These are phyloP conservation scores for Coregonus clupeaformis DNA, from an alignment of 2,113 vertebrate species.

Conservation along the genomic window DNA sequence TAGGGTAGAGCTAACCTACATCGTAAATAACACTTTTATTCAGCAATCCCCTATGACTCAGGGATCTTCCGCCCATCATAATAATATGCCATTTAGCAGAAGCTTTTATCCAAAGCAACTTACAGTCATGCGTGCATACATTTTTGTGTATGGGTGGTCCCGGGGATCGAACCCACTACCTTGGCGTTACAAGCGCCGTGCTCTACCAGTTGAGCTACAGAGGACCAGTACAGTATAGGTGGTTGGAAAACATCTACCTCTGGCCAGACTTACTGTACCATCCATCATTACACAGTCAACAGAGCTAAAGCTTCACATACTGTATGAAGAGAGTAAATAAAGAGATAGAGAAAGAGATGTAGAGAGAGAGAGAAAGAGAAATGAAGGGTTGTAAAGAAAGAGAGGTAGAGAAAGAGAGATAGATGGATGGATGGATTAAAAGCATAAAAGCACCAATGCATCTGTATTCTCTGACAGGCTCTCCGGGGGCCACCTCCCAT, in stretches of 20 bases:
- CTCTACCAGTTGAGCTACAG: too few species aligned
- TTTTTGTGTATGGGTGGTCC: too few species aligned
- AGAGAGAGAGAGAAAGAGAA: not conserved
- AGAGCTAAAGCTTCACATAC: not conserved
- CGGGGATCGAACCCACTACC: too few species aligned
- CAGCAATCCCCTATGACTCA: slow-evolving; percentile 3
- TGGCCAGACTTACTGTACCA: not conserved
- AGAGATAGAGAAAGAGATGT: not conserved
- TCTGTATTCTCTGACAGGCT: slow-evolving; percentile 20
- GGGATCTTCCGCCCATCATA: not conserved
- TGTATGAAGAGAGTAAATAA: not conserved
- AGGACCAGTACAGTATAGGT: not conserved
- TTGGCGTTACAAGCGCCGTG: too few species aligned
- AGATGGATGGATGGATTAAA: not conserved
- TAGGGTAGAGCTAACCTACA: slow-evolving; percentile 53
- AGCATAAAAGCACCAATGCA: not conserved
- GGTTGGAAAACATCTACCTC: too few species aligned
- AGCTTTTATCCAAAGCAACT: too few species aligned
- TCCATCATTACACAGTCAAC: slow-evolving; percentile 5
- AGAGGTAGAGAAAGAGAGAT: not conserved
- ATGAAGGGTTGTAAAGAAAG: not conserved
- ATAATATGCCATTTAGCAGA: too few species aligned
- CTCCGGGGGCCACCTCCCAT: slow-evolving; percentile 1
- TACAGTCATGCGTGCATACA: too few species aligned
- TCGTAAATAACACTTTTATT: slow-evolving; percentile 51